Base-by-base conservation (phyloP, 53 echinoderm and acorn worm species). In the Luidia sarsii region DNA sequence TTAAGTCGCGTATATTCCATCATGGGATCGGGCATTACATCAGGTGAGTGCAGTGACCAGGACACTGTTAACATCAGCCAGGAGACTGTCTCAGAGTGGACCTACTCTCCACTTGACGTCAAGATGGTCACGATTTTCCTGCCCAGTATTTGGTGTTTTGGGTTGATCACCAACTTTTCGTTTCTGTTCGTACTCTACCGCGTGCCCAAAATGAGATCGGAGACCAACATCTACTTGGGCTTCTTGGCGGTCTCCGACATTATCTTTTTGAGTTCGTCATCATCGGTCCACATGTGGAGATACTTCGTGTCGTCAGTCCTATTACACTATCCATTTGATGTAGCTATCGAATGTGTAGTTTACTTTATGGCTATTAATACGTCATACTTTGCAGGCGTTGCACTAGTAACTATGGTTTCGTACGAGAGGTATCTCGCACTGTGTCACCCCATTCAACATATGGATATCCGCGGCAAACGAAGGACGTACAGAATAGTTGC, bases 401-500 rank as follows among this genome's bases (percentile, higher is more conserved):
- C 87, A 52, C 79, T 89, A 1, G 80, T 93, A 18, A 86, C 86
- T 11, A 86, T 90, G 48, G 89, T 93, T 8, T 80, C 93, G 3
- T 22, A 82, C 4, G 93, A 93, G 68, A 90, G 88, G 46, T 93
- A 89, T 39, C 87, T 83, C 51, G 93, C 93, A 3, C 49, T 93
- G 34, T 89, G 86, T 35, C 74, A 70, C 33, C 93, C 93, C 8
- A 48, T 87, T 7, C 62, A 62, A 30, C 87, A 87, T 27, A 73
- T 84, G 29, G 41, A 71, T 19, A 48, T 91, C 53, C 77, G 70
- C 32, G 82, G 83, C 16, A 57, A 70, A 28, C 33, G 57, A 23
- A 80, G 88, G 21, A 88, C 88, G 20, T 39, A 83, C 36, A 35
- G 57, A n/a, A 57, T 85, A 4, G 64, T 64, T n/a, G 62, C 77